phyloP scores from a whole-genome alignment of 1,140 invertebrate species.

The Aphelinus certus region DNA sequence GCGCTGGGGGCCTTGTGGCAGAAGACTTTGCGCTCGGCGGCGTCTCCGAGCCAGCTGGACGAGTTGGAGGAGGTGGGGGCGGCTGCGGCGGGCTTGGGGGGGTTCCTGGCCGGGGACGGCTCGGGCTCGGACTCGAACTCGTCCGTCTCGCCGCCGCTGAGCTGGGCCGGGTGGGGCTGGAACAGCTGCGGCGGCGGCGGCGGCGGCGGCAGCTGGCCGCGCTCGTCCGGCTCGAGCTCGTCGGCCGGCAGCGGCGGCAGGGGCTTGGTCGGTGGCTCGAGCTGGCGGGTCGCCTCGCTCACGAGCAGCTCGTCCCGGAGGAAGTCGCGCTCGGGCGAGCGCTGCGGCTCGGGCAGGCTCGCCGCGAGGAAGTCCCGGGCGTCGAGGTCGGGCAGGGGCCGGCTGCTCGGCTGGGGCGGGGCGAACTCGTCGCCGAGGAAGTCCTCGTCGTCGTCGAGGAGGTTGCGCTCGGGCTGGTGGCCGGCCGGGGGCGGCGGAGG shows the following conservation, averaged over 20 bases:
- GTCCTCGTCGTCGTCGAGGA: slow-evolving; percentile 1
- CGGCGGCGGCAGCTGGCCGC: background rate
- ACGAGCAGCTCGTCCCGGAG: slow-evolving; percentile 36
- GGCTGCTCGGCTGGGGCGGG: background rate
- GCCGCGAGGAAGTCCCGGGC: slow-evolving; percentile 42
- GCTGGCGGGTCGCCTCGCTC: slow-evolving; percentile 27
- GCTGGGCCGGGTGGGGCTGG: slow-evolving; percentile 38
- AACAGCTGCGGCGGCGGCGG: too few species aligned
- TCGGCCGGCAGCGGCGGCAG: slow-evolving; percentile 48
- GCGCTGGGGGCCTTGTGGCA: slow-evolving; percentile 27
- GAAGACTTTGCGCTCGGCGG: slow-evolving; percentile 20
- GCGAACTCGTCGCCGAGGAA: background rate
- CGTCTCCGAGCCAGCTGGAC: background rate
- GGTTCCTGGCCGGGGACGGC: slow-evolving; percentile 52
- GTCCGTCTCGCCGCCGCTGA: slow-evolving; percentile 47
- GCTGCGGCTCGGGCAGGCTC: slow-evolving; percentile 44
- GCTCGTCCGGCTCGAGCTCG: slow-evolving; percentile 24
- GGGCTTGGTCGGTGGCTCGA: slow-evolving; percentile 55
- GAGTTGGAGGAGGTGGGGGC: slow-evolving; percentile 17
- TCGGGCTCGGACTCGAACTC: slow-evolving; percentile 58
- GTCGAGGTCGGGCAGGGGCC: slow-evolving; percentile 12
- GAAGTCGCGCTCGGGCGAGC: slow-evolving; percentile 46
- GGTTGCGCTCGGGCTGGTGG: background rate
- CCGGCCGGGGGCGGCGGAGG: slow-evolving; percentile 1
- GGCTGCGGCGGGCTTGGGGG: background rate